These are phyloP conservation scores for Ceratosolen solmsi DNA, from an alignment of 1,140 invertebrate genomes.

Conservation along the genomic window DNA sequence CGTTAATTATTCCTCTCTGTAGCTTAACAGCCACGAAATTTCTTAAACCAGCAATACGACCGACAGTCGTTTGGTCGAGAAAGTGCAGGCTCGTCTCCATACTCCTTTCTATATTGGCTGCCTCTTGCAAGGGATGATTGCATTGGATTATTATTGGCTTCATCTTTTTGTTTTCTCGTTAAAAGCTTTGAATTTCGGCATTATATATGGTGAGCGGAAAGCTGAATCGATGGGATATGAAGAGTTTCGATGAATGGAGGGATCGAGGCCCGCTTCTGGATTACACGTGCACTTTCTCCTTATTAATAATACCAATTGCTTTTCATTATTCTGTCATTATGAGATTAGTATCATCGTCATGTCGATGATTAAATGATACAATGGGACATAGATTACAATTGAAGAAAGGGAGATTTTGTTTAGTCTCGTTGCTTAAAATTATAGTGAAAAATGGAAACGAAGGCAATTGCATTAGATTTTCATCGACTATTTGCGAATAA, in stretches of 20 bases:
- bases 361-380: not conserved
- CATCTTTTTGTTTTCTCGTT: conserved; percentile 45
- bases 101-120: not conserved
- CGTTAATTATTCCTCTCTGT: conserved; percentile 47
- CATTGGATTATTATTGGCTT: conserved; percentile 14
- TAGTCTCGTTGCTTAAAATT: not conserved
- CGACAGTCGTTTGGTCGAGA: not conserved
- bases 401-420: not conserved
- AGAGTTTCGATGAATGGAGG: conserved; percentile 25
- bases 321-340: conserved; percentile 26
- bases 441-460: not conserved
- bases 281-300: conserved; percentile 13
- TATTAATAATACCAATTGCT: conserved; percentile 42
- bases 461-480: not conserved
- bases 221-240: conserved; percentile 35
- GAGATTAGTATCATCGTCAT: conserved; percentile 23
- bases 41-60: not conserved
- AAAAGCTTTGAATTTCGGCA: conserved; percentile 31
- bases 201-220: not conserved
- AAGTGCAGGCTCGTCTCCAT: conserved; percentile 8
- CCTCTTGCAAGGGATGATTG: not conserved
- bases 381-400: conserved; percentile 31
- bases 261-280: conserved; percentile 31
- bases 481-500: too few relatives aligned
- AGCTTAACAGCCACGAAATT: conserved; percentile 41